phyloP scores from a whole-genome alignment of 1,140 invertebrate species.

The Atopsyche davidsoni region DNA sequence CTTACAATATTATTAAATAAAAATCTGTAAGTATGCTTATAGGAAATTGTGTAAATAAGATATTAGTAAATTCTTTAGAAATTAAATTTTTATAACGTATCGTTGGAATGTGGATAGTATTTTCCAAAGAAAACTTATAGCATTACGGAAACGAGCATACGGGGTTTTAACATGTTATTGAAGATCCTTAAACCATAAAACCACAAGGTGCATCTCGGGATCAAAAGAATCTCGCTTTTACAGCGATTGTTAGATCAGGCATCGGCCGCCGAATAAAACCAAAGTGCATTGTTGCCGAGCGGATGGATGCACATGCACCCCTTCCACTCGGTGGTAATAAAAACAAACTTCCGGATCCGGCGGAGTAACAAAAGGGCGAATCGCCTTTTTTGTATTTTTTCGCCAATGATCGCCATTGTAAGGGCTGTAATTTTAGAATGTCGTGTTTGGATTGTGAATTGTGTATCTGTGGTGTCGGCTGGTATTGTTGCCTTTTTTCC shows the following conservation, averaged over 20 bases:
- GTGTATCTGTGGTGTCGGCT: constrained; percentile 3
- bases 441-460: constrained; percentile 16
- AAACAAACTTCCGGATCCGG: neutral
- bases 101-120: too few relatives aligned
- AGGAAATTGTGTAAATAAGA: too few relatives aligned
- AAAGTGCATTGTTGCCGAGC: neutral
- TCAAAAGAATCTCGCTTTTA: too few relatives aligned
- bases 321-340: neutral
- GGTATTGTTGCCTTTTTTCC: neutral
- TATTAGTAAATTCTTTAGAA: too few relatives aligned
- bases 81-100: too few relatives aligned
- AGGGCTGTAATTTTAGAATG: constrained; percentile 14
- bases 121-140: too few relatives aligned
- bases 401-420: constrained; percentile 6
- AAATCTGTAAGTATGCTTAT: too few relatives aligned
- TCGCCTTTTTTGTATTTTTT: neutral
- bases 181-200: too few relatives aligned
- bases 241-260: constrained; percentile 1
- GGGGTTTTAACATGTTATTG: too few relatives aligned
- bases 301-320: neutral
- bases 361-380: neutral
- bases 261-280: constrained; percentile 1
- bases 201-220: too few relatives aligned
- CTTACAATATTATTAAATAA: too few relatives aligned
- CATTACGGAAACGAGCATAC: too few relatives aligned